phyloP scores from a whole-genome alignment of 53 echinoderm and acorn worm species.

The Henricia sp. region DNA sequence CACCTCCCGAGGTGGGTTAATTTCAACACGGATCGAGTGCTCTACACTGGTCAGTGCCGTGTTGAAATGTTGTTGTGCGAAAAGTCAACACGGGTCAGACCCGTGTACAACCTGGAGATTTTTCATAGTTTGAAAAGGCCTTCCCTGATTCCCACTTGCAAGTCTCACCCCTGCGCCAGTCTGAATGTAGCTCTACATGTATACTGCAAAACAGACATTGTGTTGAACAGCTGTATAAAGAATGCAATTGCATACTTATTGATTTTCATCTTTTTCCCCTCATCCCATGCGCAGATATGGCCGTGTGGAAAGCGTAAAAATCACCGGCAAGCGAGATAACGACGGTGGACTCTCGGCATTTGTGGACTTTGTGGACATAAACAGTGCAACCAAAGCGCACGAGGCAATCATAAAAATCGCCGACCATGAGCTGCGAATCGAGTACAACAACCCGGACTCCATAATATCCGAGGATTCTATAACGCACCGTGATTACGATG shows the following conservation, averaged over 20 bases:
- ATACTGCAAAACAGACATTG: too few species aligned
- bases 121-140: too few species aligned
- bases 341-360: conserved; percentile 96
- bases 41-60: too few species aligned
- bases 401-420: conserved; percentile 96
- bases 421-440: conserved; percentile 93
- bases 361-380: conserved; percentile 99
- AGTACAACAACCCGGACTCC: conserved; percentile 95
- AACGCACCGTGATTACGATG: conserved; percentile 78
- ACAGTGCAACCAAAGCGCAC: conserved; percentile 98
- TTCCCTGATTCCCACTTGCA: too few species aligned
- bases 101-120: too few species aligned
- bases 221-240: too few species aligned
- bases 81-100: too few species aligned
- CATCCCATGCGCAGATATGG: conserved; percentile 80
- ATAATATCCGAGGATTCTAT: conserved; percentile 77
- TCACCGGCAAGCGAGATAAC: conserved; percentile 91
- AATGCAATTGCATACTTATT: conserved; percentile 3
- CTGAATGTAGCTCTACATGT: too few species aligned
- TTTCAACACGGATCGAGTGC: too few species aligned
- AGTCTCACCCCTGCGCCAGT: too few species aligned
- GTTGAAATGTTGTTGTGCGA: too few species aligned
- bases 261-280: background rate
- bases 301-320: conserved; percentile 97
- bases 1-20: too few species aligned